A percentile compares a stretch with the other conserved stretches of the same genome.
phyloP scores from a whole-genome alignment of 1,140 invertebrate genomes.

The Drosophila melanica region DNA sequence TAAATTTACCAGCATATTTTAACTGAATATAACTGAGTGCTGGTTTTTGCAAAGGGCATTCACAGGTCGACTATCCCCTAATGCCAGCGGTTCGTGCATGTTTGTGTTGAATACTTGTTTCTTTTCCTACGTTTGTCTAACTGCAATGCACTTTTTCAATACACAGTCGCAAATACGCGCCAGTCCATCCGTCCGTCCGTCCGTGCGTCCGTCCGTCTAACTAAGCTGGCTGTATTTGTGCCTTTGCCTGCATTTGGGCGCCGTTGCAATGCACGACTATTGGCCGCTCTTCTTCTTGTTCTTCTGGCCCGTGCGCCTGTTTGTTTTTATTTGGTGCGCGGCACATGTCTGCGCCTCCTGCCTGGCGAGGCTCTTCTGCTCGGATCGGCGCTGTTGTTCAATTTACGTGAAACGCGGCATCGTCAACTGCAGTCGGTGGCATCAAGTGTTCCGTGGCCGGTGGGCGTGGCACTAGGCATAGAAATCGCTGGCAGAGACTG shows the following conservation, averaged over 20 bases:
- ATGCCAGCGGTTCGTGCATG: background rate
- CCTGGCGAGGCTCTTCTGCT: conserved; percentile 48
- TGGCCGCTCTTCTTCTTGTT: conserved; percentile 39
- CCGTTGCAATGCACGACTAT: conserved; percentile 53
- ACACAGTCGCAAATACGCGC: background rate
- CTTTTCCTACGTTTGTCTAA: conserved; percentile 40
- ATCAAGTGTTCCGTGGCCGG: conserved; percentile 54
- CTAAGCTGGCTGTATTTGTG: conserved; percentile 42
- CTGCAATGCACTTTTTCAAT: conserved; percentile 73
- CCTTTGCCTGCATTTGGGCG: conserved; percentile 59
- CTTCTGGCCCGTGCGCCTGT: conserved; percentile 6
- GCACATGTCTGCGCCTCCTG: conserved; percentile 45
- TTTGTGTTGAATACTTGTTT: conserved; percentile 16
- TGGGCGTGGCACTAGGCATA: conserved; percentile 55
- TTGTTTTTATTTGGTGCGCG: conserved; percentile 58
- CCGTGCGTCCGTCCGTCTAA: conserved; percentile 35
- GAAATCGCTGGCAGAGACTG: conserved; percentile 41
- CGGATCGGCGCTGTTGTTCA: conserved; percentile 61
- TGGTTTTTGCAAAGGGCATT: background rate
- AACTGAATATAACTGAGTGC: too few species aligned
- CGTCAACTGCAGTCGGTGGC: conserved; percentile 73
- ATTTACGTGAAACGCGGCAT: conserved; percentile 74
- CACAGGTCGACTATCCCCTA: background rate
- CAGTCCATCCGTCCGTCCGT: conserved; percentile 22
- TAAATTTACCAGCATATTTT: too few species aligned